Conservation (phyloP, 37 sponge, comb jelly and placozoan genomes). For the Halichondria panicea region DNA sequence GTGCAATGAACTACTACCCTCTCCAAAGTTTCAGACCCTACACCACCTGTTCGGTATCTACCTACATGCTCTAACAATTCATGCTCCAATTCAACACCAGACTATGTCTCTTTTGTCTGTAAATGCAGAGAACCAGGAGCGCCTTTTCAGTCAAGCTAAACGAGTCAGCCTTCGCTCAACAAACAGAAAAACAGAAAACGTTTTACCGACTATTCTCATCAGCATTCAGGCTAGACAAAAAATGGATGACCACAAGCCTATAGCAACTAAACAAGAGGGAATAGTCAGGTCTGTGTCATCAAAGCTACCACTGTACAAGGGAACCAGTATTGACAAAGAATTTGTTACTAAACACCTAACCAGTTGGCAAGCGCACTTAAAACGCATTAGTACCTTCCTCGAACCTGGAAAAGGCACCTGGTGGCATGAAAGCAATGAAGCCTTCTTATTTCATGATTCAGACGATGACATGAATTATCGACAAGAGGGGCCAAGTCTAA, state of each 20-base stretch:
- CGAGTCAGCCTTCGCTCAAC: background rate
- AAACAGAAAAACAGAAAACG: background rate
- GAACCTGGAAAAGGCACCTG: background rate
- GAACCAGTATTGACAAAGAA: background rate
- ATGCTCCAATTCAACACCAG: background rate
- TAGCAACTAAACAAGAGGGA: background rate
- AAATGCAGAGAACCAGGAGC: conserved; percentile 5
- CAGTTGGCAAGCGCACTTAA: background rate
- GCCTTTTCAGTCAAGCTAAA: conserved; percentile 3
- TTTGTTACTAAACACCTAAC: background rate
- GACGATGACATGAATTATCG: too few species aligned
- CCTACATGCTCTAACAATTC: conserved; percentile 3
- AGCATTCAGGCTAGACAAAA: background rate
- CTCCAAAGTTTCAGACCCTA: background rate
- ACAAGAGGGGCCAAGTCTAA: too few species aligned
- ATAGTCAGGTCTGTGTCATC: background rate
- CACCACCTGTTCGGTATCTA: background rate
- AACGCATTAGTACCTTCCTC: conserved; percentile 1
- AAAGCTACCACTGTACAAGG: background rate
- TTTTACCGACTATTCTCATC: background rate
- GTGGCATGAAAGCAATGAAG: too few species aligned
- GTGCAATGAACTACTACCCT: background rate
- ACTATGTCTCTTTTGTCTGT: background rate
- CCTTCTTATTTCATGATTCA: too few species aligned
- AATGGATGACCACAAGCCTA: too few species aligned